Base-by-base conservation (phyloP, 2,888 invertebrate genomes). In the Acleris emargana region DNA sequence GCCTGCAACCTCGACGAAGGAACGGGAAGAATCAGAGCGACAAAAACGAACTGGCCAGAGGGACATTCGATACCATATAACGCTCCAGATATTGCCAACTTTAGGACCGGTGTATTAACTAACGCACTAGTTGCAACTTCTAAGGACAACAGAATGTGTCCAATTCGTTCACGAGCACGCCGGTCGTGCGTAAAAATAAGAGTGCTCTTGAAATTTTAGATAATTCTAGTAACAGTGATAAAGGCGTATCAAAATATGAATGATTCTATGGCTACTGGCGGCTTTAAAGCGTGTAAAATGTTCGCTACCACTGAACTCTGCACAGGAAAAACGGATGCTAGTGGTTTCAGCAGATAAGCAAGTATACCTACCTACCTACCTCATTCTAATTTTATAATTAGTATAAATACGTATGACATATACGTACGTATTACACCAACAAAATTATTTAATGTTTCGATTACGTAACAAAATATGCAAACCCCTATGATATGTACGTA, bases 21-120 rank as follows among this genome's bases (percentile, higher is more conserved):
- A 77, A 82, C 83, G 78, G 84, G 83, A 87, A 81, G 84, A 91
- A 91, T 89, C 87, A 89, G 91, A 92, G 91, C 91, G 91, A 89
- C 91, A 87, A 91, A 91, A 86, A 86, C 81, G 85, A 83, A 88
- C 84, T 82, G 82, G 72, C 82, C 83, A 80, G 78, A 76, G 88
- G 90, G 91, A 91, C 89, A 91, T 87, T 89, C 88, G 89, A 91
- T 88, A 89, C 84, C 38, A 9, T 38, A 38, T 73, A 84, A 78
- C 80, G 83, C 77, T 82, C 80, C 90, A 91, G 90, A 85, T 87
- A 84, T 87, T 81, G 83, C 75, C 88, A 91, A 90, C 91, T 75
- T 79, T 79, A 68, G 75, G 78, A 82, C 83, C 82, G 81, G 83
- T 87, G 80, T 79, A 81, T 81, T 80, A 76, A 79, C 74, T 79